Conservation (phyloP, 2,888 invertebrate genomes). For the Ecliptopera silaceata region DNA sequence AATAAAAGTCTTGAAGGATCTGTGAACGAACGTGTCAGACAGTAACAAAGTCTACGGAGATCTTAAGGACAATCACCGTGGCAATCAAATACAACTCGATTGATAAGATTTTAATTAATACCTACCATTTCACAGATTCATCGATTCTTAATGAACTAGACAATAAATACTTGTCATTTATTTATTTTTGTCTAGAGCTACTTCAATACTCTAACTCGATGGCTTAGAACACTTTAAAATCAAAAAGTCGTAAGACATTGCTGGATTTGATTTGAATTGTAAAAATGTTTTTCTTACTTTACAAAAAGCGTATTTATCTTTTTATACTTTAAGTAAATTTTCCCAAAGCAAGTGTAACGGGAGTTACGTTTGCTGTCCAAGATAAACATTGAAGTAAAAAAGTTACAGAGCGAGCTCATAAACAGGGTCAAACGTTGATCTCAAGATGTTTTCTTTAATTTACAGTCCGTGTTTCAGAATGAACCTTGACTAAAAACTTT, state of each 20-base stretch:
- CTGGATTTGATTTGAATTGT: no score
- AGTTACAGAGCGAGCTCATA: slow-evolving; percentile 18
- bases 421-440: slow-evolving; percentile 12
- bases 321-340: neutral
- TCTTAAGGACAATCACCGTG: slow-evolving; percentile 19
- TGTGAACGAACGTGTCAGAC: slow-evolving; percentile 25
- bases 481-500: no score
- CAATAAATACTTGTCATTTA: neutral
- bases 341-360: neutral
- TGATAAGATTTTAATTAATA: slow-evolving; percentile 21
- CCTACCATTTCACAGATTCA: neutral
- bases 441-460: no score
- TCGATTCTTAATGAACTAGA: neutral
- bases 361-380: neutral
- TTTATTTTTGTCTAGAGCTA: slow-evolving; percentile 12
- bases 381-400: slow-evolving; percentile 25
- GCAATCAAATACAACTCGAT: slow-evolving; percentile 10
- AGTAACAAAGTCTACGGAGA: slow-evolving; percentile 12
- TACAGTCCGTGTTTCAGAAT: no score
- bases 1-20: no score
- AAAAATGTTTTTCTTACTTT: neutral
- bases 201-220: neutral
- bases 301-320: neutral
- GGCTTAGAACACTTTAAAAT: no score
- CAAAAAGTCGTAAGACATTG: no score